Evolutionary conservation across 2,888 invertebrate genomes (phyloP), one percentile per base, ranked within the genome.

Genomic region (Agrotis segetum): DNA sequence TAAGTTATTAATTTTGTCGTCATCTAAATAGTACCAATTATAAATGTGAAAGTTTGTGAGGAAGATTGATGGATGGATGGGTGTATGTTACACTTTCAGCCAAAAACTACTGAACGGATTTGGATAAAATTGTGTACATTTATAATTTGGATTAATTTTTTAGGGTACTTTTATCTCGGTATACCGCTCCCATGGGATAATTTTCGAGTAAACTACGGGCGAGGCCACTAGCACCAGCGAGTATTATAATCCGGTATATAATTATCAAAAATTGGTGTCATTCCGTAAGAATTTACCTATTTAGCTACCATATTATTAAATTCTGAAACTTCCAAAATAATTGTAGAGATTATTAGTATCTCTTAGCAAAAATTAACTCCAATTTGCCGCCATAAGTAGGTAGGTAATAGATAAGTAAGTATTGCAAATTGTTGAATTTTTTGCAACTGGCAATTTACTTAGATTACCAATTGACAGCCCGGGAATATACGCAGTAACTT

Each of bases 351-450:
- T 56, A 46, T 34, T 24, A 40, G 52, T 73, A 59, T 52, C 19
- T n/a, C 24, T 68, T 61, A 40, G 61, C 56, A 24, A 69, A 29
- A 69, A 75, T 69, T 24, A 69, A 34, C 24, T 46, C 29, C 17
- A 61, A 19, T 56, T 75, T 74, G 5, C 68, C 14, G 21, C 24
- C 50, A 19, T 50, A 52, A 29, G 19, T 61, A 40, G 29, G 24
- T 53, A 55, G 55, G n/a, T 56, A 56, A 56, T 13, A n/a, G 34
- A 29, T 16, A 46, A n/a, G n/a, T 49, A 55, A 34, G 19, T 60
- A 40, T 50, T 74, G 14, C 59, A 74, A 69, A 63, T 53, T 24
- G 58, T 21, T 17, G 14, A 9, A 55, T 71, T 76, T 74, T 59
- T 63, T 1, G 6, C 17, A 59, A 13, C 1, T 7, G 16, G 3